Base-by-base conservation (phyloP, 53 echinoderm and acorn worm genomes). In the Luidia sarsii region DNA sequence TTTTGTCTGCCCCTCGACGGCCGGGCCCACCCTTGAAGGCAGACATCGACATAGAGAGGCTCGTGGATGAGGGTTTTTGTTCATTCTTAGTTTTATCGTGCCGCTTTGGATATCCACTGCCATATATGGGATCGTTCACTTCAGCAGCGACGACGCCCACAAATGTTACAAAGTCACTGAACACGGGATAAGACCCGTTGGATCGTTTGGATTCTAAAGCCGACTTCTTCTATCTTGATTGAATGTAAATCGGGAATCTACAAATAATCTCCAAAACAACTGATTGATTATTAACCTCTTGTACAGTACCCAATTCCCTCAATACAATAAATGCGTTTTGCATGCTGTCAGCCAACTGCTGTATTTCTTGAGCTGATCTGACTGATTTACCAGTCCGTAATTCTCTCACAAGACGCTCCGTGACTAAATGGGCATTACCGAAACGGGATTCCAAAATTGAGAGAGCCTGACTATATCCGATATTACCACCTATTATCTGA, bases 311-410 rank as follows among this genome's bases (percentile, higher is more conserved):
- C 23, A 77, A 77, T 28, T 57, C 31, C n/a, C 45, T 43, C 35
- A 66, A 68, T 37, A 51, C 59, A 51, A 82, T 50, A 2, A 65
- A 68, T 19, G 68, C 68, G 61, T 34, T 49, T 29, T 39, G 3
- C 55, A 67, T 67, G 50, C 67, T 56, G 36, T 82, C 82, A 8
- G 82, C 67, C 15, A 82, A 53, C 23, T 82, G 82, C 25, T 82
- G 68, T 52, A 82, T 67, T 30, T 67, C 82, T n/a, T 54, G 68
- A 0, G 82, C 67, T 33, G 39, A 65, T 33, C 66, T 81, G 16
- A 81, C 52, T 33, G 21, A 56, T 67, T 52, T 82, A 29, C 82
- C 82, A 32, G 48, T 67, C 20, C 54, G 66, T 24, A 82, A 39
- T 14, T 67, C 39, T 13, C 55, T 56, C 14, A 81, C 22, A 23